Base-by-base conservation (phyloP, 2,888 invertebrate species). In the Synanthedon tipuliformis region DNA sequence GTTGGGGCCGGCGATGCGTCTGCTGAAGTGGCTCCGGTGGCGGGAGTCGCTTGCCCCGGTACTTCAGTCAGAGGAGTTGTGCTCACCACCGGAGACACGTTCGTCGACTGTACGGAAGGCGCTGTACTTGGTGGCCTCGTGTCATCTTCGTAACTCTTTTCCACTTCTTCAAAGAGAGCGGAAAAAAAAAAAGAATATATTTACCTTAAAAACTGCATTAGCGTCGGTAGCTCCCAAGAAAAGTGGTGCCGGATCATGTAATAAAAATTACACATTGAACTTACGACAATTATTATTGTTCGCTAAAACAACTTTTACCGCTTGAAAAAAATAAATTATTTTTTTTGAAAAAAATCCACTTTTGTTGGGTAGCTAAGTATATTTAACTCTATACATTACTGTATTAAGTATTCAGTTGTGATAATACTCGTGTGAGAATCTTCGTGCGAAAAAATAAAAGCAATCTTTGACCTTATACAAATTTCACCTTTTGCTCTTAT, bases 91-190 rank as follows among this genome's bases (percentile, higher is more conserved):
- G 41, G 41, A 4, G 53, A 41, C 7, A 54, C 54, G 10, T 34
- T 34, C 3, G 61, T 51, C 1, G 54, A 50, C 13, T 51, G 51
- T 5, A 52, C 8, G 2, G 50, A 41, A 5, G 40, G 50, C 48
- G 27, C 40, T n/a, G 40, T 3, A 15, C n/a, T 51, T 40, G 13
- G 52, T 10, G 16, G 16, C 23, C 49, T 8, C 3, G 16, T 52
- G 12, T 54, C 70, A 18, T 74, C 75, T 12, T 53, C 63, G 52
- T 58, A 56, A 57, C 66, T 71, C 59, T 58, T 64, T 64, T 73
- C 69, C 61, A 84, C 80, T 69, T 84, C 83, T 84, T 75, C 69
- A 60, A 62, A 59, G 64, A 55, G 49, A 59, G 59, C n/a, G n/a
- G n/a, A n/a, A n/a, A n/a, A n/a, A 60, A 49, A 7, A 18, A 5